Evolutionary conservation across 2,113 vertebrate species (phyloP), one percentile per base, ranked within the genome.

Genomic region (Marmota flaviventris): DNA sequence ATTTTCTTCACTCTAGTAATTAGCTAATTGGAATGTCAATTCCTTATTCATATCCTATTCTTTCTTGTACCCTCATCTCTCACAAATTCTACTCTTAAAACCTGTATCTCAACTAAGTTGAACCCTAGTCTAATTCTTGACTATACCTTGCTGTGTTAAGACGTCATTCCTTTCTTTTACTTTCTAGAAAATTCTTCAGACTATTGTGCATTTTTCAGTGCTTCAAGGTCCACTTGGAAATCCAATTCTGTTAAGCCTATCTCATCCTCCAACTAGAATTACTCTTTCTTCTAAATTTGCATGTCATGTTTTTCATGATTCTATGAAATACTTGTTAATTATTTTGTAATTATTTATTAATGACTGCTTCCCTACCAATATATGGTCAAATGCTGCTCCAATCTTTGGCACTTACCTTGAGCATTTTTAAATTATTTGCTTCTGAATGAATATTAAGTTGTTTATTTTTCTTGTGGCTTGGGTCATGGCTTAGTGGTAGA

Each of bases 11-110:
- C 5, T 53, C 39, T 72, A 45, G 12, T 95, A 89, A 77, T 88
- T 87, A 72, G 29, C 70, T 96, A 89, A 95, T 82, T 94, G 92
- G 32, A 92, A 48, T 70, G 22, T 32, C 78, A n/a, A 85, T 87
- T 91, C 4, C 67, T 85, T 90, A 58, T 70, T 84, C 34, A 69
- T 3, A 32, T 17, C 22, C 25, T 69, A 51, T 32, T 5, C 27
- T 90, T 76, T 85, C 65, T 81, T 88, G 27, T 20, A 63, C 45
- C 10, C 25, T 91, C 11, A n/a, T 73, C 8, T 79, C 56, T 45
- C 25, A 56, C n/a, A 61, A 94, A 76, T 12, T 89, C 37, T 88
- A 42, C 70, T 67, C n/a, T 93, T 81, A 17, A 9, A 77, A 9
- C 3, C 51, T 73, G 24, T 3, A 67, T 48, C 16, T 67, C 45